A percentile compares a stretch with the other conserved stretches of the same genome.
Conservation (phyloP, 2,888 invertebrate species). For the Creontiades dilutus region DNA sequence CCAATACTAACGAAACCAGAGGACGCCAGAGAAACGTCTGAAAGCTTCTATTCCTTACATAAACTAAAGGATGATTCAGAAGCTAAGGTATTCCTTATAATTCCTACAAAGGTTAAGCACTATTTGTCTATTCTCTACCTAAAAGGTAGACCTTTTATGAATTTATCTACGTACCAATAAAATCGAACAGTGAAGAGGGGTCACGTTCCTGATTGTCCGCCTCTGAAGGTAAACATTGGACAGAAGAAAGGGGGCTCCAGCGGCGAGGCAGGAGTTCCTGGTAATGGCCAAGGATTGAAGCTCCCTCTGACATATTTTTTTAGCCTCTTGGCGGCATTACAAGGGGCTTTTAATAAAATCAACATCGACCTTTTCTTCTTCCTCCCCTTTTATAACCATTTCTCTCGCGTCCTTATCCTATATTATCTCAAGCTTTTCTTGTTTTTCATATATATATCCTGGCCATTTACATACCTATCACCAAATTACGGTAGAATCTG, state of each 20-base stretch:
- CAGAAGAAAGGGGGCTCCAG: background rate
- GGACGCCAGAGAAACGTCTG: no score
- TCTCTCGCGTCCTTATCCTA: background rate
- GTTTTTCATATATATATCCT: no score
- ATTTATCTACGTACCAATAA: conserved; percentile 4
- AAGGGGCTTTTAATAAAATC: conserved; percentile 55
- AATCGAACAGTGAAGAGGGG: background rate
- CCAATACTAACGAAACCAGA: no score
- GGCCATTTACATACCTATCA: no score
- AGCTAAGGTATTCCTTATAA: no score
- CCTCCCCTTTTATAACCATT: conserved; percentile 23
- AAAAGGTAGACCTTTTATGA: background rate
- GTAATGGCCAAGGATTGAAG: conserved; percentile 40
- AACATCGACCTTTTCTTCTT: conserved; percentile 40
- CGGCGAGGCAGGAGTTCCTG: background rate
- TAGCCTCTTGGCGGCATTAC: conserved; percentile 51
- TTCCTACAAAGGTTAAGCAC: background rate
- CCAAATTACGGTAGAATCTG: no score
- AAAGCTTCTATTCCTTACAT: no score
- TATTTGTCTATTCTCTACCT: background rate
- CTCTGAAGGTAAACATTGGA: conserved; percentile 1
- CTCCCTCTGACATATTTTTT: conserved; percentile 49
- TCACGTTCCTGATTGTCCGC: conserved; percentile 21
- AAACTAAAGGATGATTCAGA: no score
- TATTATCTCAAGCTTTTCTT: background rate